Conservation (phyloP, 2,888 invertebrate genomes). For the Drosophila tanythrix region DNA sequence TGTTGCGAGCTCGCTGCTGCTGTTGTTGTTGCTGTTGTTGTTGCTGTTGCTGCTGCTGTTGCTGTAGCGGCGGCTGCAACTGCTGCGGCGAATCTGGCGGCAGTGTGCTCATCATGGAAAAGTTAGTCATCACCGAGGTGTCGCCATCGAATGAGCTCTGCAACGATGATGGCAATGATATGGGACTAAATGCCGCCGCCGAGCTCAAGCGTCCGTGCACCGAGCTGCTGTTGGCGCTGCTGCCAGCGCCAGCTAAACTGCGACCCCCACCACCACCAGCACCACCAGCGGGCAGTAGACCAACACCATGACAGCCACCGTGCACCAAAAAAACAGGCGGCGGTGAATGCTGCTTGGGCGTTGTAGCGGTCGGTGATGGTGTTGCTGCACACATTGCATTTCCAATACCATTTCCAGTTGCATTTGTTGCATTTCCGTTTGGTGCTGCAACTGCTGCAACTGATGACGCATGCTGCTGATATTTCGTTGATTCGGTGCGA, state of each 20-base stretch:
- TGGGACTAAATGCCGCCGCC: conserved; percentile 88
- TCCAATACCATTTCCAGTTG: conserved; percentile 3
- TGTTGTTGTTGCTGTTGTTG: conserved; percentile 59
- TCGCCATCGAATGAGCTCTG: conserved; percentile 93
- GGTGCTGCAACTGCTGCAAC: not conserved
- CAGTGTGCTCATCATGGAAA: conserved; percentile 84
- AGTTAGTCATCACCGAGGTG: conserved; percentile 86
- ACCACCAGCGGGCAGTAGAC: conserved; percentile 32
- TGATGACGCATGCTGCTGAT: not conserved
- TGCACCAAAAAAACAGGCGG: conserved; percentile 76
- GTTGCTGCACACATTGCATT: conserved; percentile 43
- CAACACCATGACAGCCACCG: conserved; percentile 42
- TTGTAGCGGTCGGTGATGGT: conserved; percentile 55
- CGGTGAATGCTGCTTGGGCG: conserved; percentile 86
- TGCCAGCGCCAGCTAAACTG: conserved; percentile 38
- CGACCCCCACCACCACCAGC: conserved; percentile 8
- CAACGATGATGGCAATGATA: conserved; percentile 89
- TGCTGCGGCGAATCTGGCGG: conserved; percentile 85
- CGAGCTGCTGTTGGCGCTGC: conserved; percentile 52
- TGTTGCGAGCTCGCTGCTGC: conserved; percentile 51
- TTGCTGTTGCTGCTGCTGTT: conserved; percentile 52
- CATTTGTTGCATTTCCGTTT: conserved; percentile 3
- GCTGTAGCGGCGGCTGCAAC: conserved; percentile 45
- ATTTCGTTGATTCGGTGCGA: conserved; percentile 87
- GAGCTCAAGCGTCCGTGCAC: conserved; percentile 82